Base-by-base conservation (phyloP, 2,888 invertebrate genomes). In the Thereva unica region DNA sequence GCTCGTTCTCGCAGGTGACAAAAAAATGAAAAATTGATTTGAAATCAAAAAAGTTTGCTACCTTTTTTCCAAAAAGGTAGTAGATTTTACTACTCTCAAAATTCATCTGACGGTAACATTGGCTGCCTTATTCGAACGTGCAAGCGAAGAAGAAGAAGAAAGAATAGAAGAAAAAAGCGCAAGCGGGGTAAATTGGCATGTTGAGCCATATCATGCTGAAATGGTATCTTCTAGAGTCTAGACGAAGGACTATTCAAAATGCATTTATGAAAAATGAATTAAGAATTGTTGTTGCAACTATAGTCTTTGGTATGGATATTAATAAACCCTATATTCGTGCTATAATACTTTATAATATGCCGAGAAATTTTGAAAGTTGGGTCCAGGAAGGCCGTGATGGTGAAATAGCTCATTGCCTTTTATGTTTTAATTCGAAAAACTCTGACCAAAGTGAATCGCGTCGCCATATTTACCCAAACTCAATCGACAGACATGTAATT, bases 301-400 rank as follows among this genome's bases (percentile, higher is more conserved):
- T 98, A 69, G 98, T 98, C 9, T 99, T 99, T 83, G 95, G 95
- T 73, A 98, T 98, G 98, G 97, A 98, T 50, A 97, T 99, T 69
- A 96, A 99, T 80, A 99, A 99, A 80, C 86, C 95, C 2, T 90
- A 98, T 80, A 96, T 99, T 64, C 87, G 98, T 72, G 93, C 95
- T 74, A 94, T 99, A 10, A 93, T 99, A 74, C 95, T 97, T 81
- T 95, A 93, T 75, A 93, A 93, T 76, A 92, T 93, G 90, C 93
- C 94, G 0, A 85, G 86, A 53, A 91, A 87, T 77, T 92, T 93
- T 78, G 93, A 94, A 79, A 90, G 90, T 69, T 94, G 93, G 79
- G 92, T 93, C 0, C 93, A 94, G 84, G 97, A 97, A 85, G 95
- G 97, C 1, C 85, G 97, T 72, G 97, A 97, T 83, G 92, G 92